Evolutionary conservation across 2,113 vertebrate species (phyloP).

Genomic region (Xiphorhynchus elegans): DNA sequence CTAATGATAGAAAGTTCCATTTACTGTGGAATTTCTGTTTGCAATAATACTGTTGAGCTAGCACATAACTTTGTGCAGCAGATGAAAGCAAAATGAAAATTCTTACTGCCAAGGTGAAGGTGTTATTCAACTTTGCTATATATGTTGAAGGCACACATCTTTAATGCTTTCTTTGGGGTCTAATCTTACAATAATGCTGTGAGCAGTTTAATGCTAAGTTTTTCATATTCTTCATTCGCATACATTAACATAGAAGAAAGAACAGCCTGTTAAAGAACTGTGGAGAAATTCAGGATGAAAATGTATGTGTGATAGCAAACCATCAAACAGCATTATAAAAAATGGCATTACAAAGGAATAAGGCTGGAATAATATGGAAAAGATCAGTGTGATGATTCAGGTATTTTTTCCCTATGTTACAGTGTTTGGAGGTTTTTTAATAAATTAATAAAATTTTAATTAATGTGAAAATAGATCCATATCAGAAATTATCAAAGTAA

Average conservation of each 20-base stretch:
- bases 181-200: neutral
- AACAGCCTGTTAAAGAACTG: neutral
- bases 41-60: neutral
- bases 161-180: neutral
- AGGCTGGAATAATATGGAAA: neutral
- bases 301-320: neutral
- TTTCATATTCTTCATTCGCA: neutral
- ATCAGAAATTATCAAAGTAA: neutral
- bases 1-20: neutral
- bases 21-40: conserved; percentile 7
- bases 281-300: neutral
- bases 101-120: neutral
- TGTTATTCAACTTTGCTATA: neutral
- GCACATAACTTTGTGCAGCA: neutral
- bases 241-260: neutral
- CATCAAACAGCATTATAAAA: neutral
- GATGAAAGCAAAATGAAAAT: neutral
- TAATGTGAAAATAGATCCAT: neutral
- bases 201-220: neutral
- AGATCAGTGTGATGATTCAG: neutral
- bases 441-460: neutral
- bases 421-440: neutral
- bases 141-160: neutral
- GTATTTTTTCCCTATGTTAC: neutral
- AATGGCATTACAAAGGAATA: neutral